Base-by-base conservation (phyloP, 2,888 invertebrate species). In the Myopa tessellatipennis region DNA sequence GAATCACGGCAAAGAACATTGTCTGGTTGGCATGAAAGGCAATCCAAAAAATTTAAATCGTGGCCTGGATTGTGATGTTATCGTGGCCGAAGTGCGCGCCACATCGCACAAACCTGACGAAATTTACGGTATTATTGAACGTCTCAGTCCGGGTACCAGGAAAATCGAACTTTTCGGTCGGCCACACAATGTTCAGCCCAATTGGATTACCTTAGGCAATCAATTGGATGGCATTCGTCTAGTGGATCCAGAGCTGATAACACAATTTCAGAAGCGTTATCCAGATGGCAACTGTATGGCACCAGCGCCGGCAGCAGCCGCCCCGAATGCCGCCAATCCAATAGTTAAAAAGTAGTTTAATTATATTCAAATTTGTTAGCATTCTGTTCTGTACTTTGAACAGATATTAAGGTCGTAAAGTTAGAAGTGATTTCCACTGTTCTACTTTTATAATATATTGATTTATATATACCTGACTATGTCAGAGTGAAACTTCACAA, bases 101-200 rank as follows among this genome's bases (percentile, higher is more conserved):
- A 99, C 99, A 0, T 97, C 96, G 84, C 98, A 99, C 89, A 99
- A 99, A 86, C 99, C 99, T 0, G 99, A 99, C 89, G 99, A 99
- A 90, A 97, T 99, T 83, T 99, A 99, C 87, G 99, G 98, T 14
- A 98, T 98, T 83, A 98, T 98, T 82, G 98, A 99, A 87, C 91
- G 99, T 74, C 92, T 99, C 74, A 97, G 98, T 80, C 99, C 99
- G 0, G 98, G 98, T 0, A 98, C 98, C 0, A 92, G 98, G 78
- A 99, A 99, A 90, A 97, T 99, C 79, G 99, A 99, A 90, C 90
- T 99, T 18, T 99, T 99, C 87, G 99, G 99, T 0, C 91, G 99
- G 77, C 98, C 98, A 0, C 98, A 99, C 88, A 99, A 99, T 87
- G 96, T 98, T 0, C 98, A 99, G 88, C 98, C 98, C 0, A 99